Evolutionary conservation across 2,888 invertebrate species (phyloP).

Genomic region (Busseola fusca): DNA sequence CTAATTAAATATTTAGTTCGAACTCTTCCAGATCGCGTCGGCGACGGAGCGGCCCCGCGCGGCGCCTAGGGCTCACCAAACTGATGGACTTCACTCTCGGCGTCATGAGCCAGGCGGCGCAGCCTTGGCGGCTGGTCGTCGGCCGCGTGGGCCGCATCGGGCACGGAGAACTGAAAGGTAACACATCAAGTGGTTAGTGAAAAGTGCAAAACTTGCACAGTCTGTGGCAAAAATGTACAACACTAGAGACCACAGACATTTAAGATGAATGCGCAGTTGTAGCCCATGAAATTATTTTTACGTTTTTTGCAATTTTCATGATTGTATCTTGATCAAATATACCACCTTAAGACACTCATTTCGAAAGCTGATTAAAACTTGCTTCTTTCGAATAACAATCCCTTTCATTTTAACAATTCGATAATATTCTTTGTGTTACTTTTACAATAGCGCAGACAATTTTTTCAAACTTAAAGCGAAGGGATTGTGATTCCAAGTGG

Average conservation of each 20-base stretch:
- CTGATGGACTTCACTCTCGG: slow-evolving; percentile 99
- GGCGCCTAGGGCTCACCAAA: slow-evolving; percentile 96
- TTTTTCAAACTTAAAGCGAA: no score
- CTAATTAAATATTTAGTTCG: slow-evolving; percentile 42
- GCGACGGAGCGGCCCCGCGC: slow-evolving; percentile 95
- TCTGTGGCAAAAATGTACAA: neutral
- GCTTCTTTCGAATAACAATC: no score
- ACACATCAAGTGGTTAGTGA: neutral
- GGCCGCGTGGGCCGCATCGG: slow-evolving; percentile 98
- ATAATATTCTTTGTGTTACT: no score
- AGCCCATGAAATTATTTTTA: no score
- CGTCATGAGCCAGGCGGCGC: slow-evolving; percentile 97
- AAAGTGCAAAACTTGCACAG: neutral
- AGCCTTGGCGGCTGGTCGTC: slow-evolving; percentile 98
- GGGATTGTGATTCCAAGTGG: no score
- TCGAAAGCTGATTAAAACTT: no score
- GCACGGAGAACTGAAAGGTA: slow-evolving; percentile 98
- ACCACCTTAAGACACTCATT: no score
- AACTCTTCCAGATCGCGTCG: slow-evolving; percentile 89
- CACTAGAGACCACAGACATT: neutral
- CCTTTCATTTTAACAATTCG: no score
- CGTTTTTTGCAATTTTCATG: no score
- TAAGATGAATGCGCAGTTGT: no score
- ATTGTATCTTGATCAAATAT: no score
- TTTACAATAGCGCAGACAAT: no score